phyloP scores from a whole-genome alignment of 2,888 invertebrate species.

The Cetonia aurata region DNA sequence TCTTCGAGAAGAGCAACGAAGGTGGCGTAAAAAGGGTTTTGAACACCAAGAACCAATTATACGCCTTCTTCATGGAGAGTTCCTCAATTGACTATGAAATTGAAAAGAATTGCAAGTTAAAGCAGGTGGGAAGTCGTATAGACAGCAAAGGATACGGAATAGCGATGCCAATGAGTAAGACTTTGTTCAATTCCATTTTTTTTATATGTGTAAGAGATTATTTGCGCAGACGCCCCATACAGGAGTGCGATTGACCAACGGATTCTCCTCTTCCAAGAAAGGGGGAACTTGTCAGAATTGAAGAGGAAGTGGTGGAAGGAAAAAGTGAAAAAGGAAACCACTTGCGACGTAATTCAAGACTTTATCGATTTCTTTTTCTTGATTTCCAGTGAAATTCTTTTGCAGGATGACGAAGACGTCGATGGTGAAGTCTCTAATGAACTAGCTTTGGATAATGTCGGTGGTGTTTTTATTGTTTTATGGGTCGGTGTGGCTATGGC shows the following conservation, averaged over 20 bases:
- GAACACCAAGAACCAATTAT: constrained; percentile 80
- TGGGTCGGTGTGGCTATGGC: constrained; percentile 80
- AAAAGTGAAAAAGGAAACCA: constrained; percentile 67
- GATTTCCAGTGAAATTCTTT: constrained; percentile 21
- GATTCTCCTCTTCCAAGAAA: constrained; percentile 90
- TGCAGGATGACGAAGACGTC: constrained; percentile 38
- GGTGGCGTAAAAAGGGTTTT: constrained; percentile 89
- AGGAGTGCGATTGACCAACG: constrained; percentile 88
- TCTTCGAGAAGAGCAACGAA: constrained; percentile 84
- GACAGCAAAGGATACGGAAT: constrained; percentile 95
- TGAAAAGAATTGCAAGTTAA: constrained; percentile 86
- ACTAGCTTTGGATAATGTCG: constrained; percentile 87
- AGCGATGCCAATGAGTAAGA: constrained; percentile 86
- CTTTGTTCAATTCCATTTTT: background rate
- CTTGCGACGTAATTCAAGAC: constrained; percentile 62
- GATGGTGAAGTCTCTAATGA: constrained; percentile 66
- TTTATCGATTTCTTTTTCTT: background rate
- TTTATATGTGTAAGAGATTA: background rate
- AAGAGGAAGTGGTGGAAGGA: constrained; percentile 95
- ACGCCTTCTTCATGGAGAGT: constrained; percentile 97
- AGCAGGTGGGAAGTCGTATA: constrained; percentile 82
- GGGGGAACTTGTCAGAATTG: constrained; percentile 82
- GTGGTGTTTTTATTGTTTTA: constrained; percentile 91
- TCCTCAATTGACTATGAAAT: constrained; percentile 93
- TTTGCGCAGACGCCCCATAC: constrained; percentile 77